Evolutionary conservation across 2,888 invertebrate genomes (phyloP).

Genomic region (Steinernema hermaphroditum): DNA sequence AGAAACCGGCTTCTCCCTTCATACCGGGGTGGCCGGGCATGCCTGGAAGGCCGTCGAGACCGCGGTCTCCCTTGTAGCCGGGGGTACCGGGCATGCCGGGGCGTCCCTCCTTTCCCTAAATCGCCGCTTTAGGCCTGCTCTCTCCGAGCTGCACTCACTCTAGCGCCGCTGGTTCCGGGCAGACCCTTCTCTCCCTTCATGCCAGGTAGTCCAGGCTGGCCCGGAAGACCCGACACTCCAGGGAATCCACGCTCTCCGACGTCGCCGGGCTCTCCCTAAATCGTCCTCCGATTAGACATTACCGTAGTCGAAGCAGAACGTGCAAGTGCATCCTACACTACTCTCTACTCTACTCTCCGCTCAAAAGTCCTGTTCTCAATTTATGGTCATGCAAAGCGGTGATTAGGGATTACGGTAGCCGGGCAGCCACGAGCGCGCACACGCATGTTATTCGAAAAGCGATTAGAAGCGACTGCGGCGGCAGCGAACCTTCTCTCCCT

Average conservation of each 20-base stretch:
- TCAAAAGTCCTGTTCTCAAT: too few species aligned
- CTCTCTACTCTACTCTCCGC: background rate
- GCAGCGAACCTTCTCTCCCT: constrained; percentile 72
- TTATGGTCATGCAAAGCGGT: constrained; percentile 29
- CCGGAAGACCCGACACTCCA: constrained; percentile 67
- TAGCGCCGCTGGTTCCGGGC: constrained; percentile 76
- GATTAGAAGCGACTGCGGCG: constrained; percentile 22
- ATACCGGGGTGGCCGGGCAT: constrained; percentile 47
- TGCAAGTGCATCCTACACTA: constrained; percentile 27
- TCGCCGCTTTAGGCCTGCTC: background rate
- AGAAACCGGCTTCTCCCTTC: constrained; percentile 30
- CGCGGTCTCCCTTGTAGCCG: constrained; percentile 66
- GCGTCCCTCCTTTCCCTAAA: constrained; percentile 65
- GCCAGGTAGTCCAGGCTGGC: constrained; percentile 36
- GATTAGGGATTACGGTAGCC: constrained; percentile 18
- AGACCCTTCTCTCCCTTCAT: constrained; percentile 64
- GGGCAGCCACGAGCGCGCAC: background rate
- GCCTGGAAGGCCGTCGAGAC: constrained; percentile 65
- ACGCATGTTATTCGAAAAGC: constrained; percentile 12
- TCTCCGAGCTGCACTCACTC: constrained; percentile 66
- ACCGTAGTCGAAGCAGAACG: background rate
- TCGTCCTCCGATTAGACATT: background rate
- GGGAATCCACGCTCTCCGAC: constrained; percentile 62
- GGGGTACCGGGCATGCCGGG: constrained; percentile 65
- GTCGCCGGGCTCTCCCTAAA: constrained; percentile 66